These are phyloP conservation scores for Athetis lepigone DNA, from an alignment of 2,888 invertebrate genomes.

Conservation along the genomic window DNA sequence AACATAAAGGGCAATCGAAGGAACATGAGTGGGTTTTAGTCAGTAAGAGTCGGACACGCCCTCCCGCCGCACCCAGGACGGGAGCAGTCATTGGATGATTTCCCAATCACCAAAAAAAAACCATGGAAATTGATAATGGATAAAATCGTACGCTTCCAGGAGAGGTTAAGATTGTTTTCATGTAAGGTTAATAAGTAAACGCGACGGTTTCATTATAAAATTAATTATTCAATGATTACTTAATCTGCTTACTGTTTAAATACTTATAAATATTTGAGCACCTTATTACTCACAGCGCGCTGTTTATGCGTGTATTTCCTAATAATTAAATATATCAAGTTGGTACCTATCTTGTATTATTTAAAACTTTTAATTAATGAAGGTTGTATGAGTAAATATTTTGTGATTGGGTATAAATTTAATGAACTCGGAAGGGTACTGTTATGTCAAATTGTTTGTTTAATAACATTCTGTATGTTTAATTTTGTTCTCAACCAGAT, in stretches of 20 bases:
- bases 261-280: slow-evolving; percentile 56
- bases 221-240: slow-evolving; percentile 55
- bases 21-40: too few species aligned
- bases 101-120: too few species aligned
- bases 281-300: slow-evolving; percentile 37
- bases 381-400: slow-evolving; percentile 25
- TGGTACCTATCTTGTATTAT: slow-evolving; percentile 8
- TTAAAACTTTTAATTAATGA: slow-evolving; percentile 43
- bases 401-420: slow-evolving; percentile 23
- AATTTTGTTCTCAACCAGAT: too few species aligned
- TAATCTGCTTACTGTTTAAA: slow-evolving; percentile 50
- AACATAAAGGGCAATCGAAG: too few species aligned
- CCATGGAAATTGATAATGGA: background rate
- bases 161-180: slow-evolving; percentile 1
- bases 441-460: slow-evolving; percentile 1
- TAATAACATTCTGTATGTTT: slow-evolving; percentile 4
- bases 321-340: background rate
- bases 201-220: slow-evolving; percentile 40
- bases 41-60: too few species aligned
- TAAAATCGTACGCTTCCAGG: background rate
- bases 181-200: slow-evolving; percentile 6
- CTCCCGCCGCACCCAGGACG: too few species aligned
- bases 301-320: slow-evolving; percentile 30
- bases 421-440: background rate
- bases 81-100: too few species aligned